Evolutionary conservation across 2,113 vertebrate genomes (phyloP).

Genomic region (Glareola pratincola): DNA sequence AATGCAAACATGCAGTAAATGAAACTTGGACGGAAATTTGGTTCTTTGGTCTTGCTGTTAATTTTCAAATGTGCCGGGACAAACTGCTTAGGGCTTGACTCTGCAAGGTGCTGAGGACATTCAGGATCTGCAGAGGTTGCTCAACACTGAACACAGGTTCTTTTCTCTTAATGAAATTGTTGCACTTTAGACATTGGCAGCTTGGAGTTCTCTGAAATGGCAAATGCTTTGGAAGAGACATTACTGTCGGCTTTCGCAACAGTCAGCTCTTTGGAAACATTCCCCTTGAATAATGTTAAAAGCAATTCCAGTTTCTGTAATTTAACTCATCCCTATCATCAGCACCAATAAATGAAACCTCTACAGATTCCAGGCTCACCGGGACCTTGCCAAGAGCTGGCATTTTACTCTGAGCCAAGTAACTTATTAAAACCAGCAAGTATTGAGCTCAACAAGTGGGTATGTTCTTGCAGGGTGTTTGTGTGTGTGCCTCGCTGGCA

Average conservation of each 20-base stretch:
- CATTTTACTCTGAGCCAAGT: constrained; percentile 10
- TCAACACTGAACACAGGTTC: not conserved
- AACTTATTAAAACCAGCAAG: not conserved
- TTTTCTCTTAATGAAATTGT: not conserved
- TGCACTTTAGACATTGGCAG: not conserved
- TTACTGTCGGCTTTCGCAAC: not conserved
- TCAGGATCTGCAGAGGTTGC: not conserved
- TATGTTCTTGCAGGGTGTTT: not conserved
- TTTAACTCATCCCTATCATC: constrained; percentile 52
- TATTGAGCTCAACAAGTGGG: not conserved
- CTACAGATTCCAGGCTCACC: constrained; percentile 15
- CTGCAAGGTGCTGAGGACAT: not conserved
- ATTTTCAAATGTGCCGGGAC: not conserved
- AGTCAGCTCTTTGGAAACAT: not conserved
- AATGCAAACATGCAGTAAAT: not conserved
- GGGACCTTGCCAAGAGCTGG: constrained; percentile 21
- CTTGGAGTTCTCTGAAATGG: not conserved
- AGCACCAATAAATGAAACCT: constrained; percentile 18
- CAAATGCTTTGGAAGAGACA: not conserved
- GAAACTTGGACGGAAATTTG: not conserved
- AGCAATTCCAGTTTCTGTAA: constrained; percentile 43
- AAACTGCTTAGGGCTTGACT: not conserved
- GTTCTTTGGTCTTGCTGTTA: not conserved
- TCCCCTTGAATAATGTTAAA: constrained; percentile 33
- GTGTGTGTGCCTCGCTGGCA: not conserved